phyloP scores from a whole-genome alignment of 2,113 vertebrate species.

The Aythya baeri region DNA sequence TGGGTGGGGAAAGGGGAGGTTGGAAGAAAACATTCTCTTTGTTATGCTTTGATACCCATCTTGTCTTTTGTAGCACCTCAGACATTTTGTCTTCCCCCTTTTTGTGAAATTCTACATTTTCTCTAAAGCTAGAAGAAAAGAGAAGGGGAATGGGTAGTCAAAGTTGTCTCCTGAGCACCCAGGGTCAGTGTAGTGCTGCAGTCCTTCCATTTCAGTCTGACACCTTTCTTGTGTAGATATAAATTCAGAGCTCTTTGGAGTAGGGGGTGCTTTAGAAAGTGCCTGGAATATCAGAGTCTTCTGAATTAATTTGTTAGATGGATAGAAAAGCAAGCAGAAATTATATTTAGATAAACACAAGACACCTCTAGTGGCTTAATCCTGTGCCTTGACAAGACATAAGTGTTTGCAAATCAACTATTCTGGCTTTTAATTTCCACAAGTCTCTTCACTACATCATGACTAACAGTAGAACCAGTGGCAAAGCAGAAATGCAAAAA shows the following conservation, averaged over 20 bases:
- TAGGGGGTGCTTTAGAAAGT: background rate
- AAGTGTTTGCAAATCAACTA: background rate
- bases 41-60: background rate
- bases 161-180: background rate
- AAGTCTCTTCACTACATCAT: background rate
- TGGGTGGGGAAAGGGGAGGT: background rate
- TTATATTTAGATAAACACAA: background rate
- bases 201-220: background rate
- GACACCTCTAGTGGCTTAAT: background rate
- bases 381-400: background rate
- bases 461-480: background rate
- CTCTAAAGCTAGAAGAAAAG: background rate
- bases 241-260: background rate
- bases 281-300: background rate
- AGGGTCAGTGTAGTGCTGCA: background rate
- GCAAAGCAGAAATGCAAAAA: background rate
- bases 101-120: background rate
- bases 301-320: background rate
- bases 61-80: background rate
- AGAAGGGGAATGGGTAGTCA: background rate
- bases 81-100: background rate
- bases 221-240: background rate
- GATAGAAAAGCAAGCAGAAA: background rate
- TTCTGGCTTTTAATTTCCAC: background rate
- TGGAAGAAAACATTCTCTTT: background rate